Base-by-base conservation (phyloP, 2,888 invertebrate genomes). In the Harpalus rubripes region DNA sequence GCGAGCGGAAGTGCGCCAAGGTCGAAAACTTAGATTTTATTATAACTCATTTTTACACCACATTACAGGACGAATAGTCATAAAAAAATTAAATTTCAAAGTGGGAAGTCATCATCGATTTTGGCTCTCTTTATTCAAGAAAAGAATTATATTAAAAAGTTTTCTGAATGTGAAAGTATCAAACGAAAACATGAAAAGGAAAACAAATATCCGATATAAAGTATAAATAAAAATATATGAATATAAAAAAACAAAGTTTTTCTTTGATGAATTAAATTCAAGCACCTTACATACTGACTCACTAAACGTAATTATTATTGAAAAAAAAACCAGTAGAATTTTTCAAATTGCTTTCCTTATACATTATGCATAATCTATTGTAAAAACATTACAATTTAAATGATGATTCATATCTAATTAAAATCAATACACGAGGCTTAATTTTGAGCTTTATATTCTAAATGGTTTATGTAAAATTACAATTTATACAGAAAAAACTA, bases 61-160 rank as follows among this genome's bases (percentile, higher is more conserved):
- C 32, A 32, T 0, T 6, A 32, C 5, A 4, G 32, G 32, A 4
- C 32, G 1, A 22, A 22, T 12, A 52, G 44, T 12, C 44, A 10
- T 52, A 52, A 1, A 52, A 52, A 6, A 10, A 2, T 52, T 52
- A 5, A 52, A 52, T 52, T 52, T 52, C 1, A 52, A 52, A 1
- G 32, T 32, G 5, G 32, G 32, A 52, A 52, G 44, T 52, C 44
- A 52, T 10, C 44, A 52, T 68, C 39, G 32, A n/a, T 12, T 68
- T 68, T 68, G 32, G n/a, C n/a, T 68, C 39, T 68, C n/a, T 32
- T 32, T 68, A 68, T 68, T 12, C 68, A 68, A 7, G 41, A 41
- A 7, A 68, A 39, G 32, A 41, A 68, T 41, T 10, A 39, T 68
- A 68, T 32, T 39, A 68, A 68, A 59, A 68, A 0, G n/a, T 68